phyloP scores from a whole-genome alignment of 2,113 vertebrate genomes.

The Coregonus clupeaformis region DNA sequence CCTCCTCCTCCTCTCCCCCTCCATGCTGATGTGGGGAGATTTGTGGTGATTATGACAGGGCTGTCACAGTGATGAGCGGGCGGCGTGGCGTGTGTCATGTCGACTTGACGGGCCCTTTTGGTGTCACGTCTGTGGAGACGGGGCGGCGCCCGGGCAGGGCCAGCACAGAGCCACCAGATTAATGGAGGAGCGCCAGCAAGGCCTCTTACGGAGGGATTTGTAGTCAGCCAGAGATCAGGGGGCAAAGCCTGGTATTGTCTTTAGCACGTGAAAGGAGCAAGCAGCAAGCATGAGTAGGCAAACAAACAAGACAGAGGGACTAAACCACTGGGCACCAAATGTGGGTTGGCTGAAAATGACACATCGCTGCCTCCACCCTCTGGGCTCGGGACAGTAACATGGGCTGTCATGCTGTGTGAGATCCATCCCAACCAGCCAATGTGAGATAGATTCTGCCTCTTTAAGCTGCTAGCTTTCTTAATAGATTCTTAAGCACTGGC shows the following conservation, averaged over 20 bases:
- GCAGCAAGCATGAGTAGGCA: background rate
- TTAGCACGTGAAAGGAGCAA: constrained; percentile 27
- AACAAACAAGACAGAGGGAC: background rate
- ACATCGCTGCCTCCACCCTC: constrained; percentile 40
- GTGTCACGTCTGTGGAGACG: constrained; percentile 45
- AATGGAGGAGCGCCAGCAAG: constrained; percentile 50
- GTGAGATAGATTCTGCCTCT: constrained; percentile 75
- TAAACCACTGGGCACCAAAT: too few species aligned
- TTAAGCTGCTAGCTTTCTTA: constrained; percentile 78
- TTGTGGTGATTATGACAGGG: constrained; percentile 70
- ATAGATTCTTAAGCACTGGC: constrained; percentile 84
- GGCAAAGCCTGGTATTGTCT: constrained; percentile 38
- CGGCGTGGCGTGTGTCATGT: constrained; percentile 59
- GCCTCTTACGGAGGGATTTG: constrained; percentile 53
- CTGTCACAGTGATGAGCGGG: constrained; percentile 67
- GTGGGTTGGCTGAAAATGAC: constrained; percentile 28
- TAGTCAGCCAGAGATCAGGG: constrained; percentile 38
- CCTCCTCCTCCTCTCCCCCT: constrained; percentile 43
- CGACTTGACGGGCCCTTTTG: constrained; percentile 55
- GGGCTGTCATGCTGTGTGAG: constrained; percentile 10
- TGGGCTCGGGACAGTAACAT: constrained; percentile 38
- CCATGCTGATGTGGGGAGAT: constrained; percentile 76
- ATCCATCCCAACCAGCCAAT: constrained; percentile 52
- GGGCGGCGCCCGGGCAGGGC: constrained; percentile 36
- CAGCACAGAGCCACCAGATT: constrained; percentile 45